Base-by-base conservation (phyloP, 2,888 invertebrate species). In the Drosophila vallismaia region DNA sequence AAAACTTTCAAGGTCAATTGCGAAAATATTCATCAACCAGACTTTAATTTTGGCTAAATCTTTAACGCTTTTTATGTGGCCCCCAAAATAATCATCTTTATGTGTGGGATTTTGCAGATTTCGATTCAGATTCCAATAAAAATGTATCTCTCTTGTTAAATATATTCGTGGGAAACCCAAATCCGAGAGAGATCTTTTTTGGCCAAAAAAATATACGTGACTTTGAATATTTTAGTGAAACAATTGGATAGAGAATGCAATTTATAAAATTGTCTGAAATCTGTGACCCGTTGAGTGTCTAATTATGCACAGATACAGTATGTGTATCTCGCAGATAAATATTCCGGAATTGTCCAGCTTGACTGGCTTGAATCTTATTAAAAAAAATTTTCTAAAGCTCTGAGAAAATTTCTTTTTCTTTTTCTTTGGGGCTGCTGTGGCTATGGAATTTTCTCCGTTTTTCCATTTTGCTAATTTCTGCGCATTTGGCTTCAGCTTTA, bases 151-250 rank as follows among this genome's bases (percentile, higher is more conserved):
- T 40, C n/a, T 52, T 42, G 64, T 52, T 52, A 53, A 31, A 72
- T 31, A 54, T 24, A 63, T 50, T 55, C 70, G 70, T 70, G 73
- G 70, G 70, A 70, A 70, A 58, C 38, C 49, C 19, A 2, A 19
- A n/a, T 26, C 14, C 49, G 38, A 42, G n/a, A 31, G n/a, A 58
- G 53, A 70, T 72, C 64, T n/a, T n/a, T 38, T 42, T 53, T 38
- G 63, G 44, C 38, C 53, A 8, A 38, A 54, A 46, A 40, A 49
- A 50, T 8, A 67, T 53, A 69, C 73, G 73, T 75, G 75, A 75
- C 75, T 75, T 67, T 75, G 75, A 75, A 75, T 76, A 76, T 72
- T 69, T 72, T 60, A 63, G 46, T 51, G 12, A 62, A 14, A 45
- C 48, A 69, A 51, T 58, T 33, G 57, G 36, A 31, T 42, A 19